Evolutionary conservation across 2,113 vertebrate species (phyloP).

Genomic region (Stictonetta naevosa): DNA sequence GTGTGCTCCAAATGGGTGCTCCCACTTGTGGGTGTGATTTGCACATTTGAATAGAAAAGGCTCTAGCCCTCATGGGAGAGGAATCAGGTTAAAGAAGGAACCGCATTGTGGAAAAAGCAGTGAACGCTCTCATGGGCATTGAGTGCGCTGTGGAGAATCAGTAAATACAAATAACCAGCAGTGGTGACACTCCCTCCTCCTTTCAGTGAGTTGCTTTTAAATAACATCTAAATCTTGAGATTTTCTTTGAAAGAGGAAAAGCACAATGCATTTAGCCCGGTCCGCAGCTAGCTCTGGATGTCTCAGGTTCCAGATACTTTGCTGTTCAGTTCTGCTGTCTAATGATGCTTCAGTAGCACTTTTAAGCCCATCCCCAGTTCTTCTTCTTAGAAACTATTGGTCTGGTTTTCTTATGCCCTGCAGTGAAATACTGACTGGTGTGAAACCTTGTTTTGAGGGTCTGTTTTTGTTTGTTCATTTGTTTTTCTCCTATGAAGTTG

Average conservation of each 20-base stretch:
- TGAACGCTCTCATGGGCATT: not conserved
- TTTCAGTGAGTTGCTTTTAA: not conserved
- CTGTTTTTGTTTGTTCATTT: not conserved
- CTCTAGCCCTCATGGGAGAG: not conserved
- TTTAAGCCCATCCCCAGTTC: not conserved
- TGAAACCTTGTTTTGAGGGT: not conserved
- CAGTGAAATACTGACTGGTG: not conserved
- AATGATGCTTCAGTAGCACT: not conserved
- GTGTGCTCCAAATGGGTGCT: rapidly evolving
- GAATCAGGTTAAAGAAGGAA: not conserved
- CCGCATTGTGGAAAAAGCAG: not conserved
- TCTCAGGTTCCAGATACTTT: not conserved
- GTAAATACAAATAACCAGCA: not conserved
- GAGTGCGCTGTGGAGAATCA: not conserved
- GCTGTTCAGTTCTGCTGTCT: constrained; percentile 1
- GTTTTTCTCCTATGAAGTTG: not conserved
- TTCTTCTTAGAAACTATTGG: not conserved
- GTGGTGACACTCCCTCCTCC: not conserved
- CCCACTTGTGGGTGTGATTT: rapidly evolving
- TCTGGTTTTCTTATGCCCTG: not conserved
- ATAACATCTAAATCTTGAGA: not conserved
- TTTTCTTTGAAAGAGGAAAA: not conserved
- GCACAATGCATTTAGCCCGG: not conserved
- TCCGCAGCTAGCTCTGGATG: not conserved
- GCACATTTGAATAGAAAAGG: not conserved